Conservation (phyloP, 2,113 vertebrate species). For the Aegypius monachus region DNA sequence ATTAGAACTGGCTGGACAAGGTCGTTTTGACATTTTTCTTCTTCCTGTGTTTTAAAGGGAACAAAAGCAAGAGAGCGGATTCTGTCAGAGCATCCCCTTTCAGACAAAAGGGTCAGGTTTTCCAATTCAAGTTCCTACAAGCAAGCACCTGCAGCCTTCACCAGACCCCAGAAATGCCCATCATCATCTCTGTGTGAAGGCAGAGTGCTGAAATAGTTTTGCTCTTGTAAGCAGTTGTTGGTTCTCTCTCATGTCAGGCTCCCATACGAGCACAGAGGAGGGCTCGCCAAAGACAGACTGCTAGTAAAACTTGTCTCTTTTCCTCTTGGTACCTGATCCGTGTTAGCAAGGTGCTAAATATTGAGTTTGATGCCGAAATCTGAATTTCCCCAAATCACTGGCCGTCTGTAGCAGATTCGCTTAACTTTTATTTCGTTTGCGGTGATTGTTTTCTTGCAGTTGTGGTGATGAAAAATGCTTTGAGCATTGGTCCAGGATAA, state of each 20-base stretch:
- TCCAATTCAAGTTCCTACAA: neutral
- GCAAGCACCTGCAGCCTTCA: fast-evolving
- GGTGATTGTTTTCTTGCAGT: neutral
- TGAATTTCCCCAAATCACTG: neutral
- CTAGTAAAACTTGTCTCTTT: neutral
- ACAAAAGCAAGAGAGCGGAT: neutral
- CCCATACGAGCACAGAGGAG: fast-evolving
- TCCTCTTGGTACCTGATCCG: neutral
- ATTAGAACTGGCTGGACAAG: neutral
- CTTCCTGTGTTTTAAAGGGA: neutral
- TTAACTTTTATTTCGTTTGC: neutral
- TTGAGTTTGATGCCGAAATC: neutral
- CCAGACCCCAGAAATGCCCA: neutral
- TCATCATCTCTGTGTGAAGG: neutral
- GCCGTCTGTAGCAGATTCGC: neutral
- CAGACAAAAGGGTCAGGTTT: neutral
- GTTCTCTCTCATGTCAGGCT: neutral
- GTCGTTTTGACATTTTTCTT: neutral
- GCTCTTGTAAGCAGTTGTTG: neutral
- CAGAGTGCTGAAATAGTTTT: neutral
- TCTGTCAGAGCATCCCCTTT: neutral
- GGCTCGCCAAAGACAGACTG: neutral
- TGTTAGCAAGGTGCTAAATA: neutral
- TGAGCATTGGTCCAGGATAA: neutral
- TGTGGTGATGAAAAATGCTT: neutral